These are phyloP conservation scores for Andricus curvator DNA, from an alignment of 2,888 invertebrate species.

Conservation along the genomic window DNA sequence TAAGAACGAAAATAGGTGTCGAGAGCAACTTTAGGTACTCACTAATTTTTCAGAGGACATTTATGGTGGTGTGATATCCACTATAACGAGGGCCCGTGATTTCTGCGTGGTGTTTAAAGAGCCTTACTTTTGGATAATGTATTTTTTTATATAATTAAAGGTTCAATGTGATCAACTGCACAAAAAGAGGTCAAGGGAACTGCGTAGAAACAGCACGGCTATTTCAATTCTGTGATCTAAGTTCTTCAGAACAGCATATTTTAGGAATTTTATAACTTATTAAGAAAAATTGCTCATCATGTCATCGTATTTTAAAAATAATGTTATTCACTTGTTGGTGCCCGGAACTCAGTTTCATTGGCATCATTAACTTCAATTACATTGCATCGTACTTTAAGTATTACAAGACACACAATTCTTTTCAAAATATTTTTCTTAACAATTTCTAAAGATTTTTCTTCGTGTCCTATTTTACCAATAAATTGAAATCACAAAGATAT, in stretches of 20 bases:
- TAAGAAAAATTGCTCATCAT: background rate
- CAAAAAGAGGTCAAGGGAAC: background rate
- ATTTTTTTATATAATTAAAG: background rate
- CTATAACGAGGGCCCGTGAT: background rate
- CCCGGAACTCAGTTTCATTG: background rate
- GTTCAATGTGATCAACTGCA: background rate
- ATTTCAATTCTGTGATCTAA: background rate
- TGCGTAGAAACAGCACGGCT: background rate
- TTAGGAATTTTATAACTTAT: background rate
- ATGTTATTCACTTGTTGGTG: background rate
- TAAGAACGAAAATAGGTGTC: background rate
- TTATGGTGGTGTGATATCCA: background rate
- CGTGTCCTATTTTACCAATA: too few relatives aligned
- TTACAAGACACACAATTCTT: background rate
- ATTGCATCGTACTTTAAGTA: background rate
- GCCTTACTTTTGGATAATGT: background rate
- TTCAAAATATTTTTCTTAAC: too few relatives aligned
- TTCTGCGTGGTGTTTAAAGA: background rate
- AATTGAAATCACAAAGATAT: background rate
- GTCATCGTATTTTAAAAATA: background rate
- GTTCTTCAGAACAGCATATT: constrained; percentile 1
- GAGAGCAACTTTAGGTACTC: background rate
- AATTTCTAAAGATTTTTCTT: too few relatives aligned
- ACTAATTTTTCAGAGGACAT: background rate
- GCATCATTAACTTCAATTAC: background rate